Evolutionary conservation across 2,113 vertebrate species (phyloP), one percentile per base, ranked within the genome.

Genomic region (Ctenodactylus gundi): DNA sequence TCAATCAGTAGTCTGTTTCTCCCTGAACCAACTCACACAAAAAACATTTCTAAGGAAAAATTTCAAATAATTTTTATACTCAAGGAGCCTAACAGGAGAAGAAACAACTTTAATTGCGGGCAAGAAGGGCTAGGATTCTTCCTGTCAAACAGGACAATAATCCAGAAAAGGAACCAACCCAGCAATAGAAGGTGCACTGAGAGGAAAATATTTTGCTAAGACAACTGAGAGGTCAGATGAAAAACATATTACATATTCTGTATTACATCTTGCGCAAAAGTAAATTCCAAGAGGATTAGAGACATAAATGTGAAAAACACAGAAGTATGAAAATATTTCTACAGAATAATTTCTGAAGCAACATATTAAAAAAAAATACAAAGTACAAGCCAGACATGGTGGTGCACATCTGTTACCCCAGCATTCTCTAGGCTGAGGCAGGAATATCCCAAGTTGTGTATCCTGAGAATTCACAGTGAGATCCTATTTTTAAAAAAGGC

Each of bases 291-390:
- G 13, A 75, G 51, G 51, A 55, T 11, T 49, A 84, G 17, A 85
- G 39, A 78, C 12, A 72, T 7, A 53, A 67, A 58, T 58, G 41
- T 31, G 58, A 80, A 87, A 92, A 93, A 49, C 65, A 83, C 20
- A 87, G 55, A 49, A 85, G 77, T 49, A 44, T 36, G 14, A 55
- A 90, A 86, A 72, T 77, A 72, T 72, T 72, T 84, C 31, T 60
- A 39, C 27, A 44, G 53, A 76, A 89, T n/a, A 85, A 91, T 39
- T 83, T 93, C 41, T 88, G 55, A 93, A 80, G 76, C 55, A 83
- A 72, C 68, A 58, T 51, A 60, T 49, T n/a, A n/a, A n/a, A n/a
- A 51, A 91, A 73, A 49, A 72, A 49, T 27, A 83, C 6, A 78
- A 85, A 68, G 25, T 46, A 73, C 12, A 46, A 73, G 39, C 41